Conservation (phyloP, 2,113 vertebrate species). For the Macaca nemestrina region DNA sequence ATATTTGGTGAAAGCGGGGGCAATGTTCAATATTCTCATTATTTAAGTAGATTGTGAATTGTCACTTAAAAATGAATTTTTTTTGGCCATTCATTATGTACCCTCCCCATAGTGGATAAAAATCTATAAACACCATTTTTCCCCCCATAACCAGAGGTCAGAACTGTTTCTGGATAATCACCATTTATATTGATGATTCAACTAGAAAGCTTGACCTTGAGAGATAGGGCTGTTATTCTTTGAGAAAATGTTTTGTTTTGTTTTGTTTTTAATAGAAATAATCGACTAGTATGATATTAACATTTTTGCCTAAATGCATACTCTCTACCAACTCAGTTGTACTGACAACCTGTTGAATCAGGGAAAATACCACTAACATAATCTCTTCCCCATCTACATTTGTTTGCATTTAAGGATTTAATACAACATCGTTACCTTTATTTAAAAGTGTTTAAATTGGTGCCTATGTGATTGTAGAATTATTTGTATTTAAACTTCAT, state of each 20-base stretch:
- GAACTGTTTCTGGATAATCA: neutral
- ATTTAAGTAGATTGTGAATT: neutral
- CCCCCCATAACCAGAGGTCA: neutral
- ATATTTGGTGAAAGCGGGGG: neutral
- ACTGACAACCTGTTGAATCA: neutral
- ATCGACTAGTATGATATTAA: neutral
- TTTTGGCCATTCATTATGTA: neutral
- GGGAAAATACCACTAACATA: neutral
- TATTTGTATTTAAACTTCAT: constrained; percentile 25
- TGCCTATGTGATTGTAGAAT: neutral
- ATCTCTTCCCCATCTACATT: neutral
- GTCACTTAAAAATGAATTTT: neutral
- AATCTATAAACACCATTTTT: neutral
- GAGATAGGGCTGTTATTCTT: neutral
- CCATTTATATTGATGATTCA: neutral
- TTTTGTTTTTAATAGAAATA: neutral
- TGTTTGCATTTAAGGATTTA: constrained; percentile 7
- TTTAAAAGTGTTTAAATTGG: neutral
- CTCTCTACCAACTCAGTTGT: neutral
- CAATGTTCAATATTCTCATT: neutral
- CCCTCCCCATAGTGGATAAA: neutral
- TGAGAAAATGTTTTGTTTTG: neutral
- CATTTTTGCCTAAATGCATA: neutral
- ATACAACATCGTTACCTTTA: neutral
- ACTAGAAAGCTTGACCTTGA: neutral